Conservation (phyloP, 2,797 vertebrate species). For the Ficedula albicollis region DNA sequence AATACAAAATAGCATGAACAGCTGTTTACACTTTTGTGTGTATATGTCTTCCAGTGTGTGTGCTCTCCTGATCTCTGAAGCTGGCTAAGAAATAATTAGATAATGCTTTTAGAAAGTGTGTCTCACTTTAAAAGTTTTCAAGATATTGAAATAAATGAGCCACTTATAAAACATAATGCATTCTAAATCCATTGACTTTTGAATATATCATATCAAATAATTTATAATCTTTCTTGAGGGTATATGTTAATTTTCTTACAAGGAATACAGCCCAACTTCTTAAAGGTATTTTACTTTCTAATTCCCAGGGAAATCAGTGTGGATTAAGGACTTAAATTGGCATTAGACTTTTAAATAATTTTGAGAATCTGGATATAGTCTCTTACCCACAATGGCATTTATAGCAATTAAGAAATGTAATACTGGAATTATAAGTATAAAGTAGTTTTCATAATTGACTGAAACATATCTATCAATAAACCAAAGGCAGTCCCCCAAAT, state of each 20-base stretch:
- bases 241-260: slow-evolving; percentile 44
- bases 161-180: not conserved
- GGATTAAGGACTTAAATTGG: slow-evolving; percentile 50
- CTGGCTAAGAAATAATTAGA: not conserved
- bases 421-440: not conserved
- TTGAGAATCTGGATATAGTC: not conserved
- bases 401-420: slow-evolving; percentile 35
- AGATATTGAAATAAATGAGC: not conserved
- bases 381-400: not conserved
- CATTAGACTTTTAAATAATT: slow-evolving; percentile 57
- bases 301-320: slow-evolving; percentile 45
- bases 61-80: not conserved
- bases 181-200: not conserved
- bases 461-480: not conserved
- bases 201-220: slow-evolving; percentile 25
- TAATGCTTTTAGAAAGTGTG: not conserved
- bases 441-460: not conserved
- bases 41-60: not conserved
- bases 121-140: not conserved
- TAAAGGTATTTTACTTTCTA: slow-evolving; percentile 37
- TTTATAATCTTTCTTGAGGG: slow-evolving; percentile 51
- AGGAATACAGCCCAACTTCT: slow-evolving; percentile 9
- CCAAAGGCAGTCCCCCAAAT: not conserved
- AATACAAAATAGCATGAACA: not conserved
- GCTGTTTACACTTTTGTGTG: not conserved